Conservation (phyloP, 2,888 invertebrate genomes). For the Muscina levida region DNA sequence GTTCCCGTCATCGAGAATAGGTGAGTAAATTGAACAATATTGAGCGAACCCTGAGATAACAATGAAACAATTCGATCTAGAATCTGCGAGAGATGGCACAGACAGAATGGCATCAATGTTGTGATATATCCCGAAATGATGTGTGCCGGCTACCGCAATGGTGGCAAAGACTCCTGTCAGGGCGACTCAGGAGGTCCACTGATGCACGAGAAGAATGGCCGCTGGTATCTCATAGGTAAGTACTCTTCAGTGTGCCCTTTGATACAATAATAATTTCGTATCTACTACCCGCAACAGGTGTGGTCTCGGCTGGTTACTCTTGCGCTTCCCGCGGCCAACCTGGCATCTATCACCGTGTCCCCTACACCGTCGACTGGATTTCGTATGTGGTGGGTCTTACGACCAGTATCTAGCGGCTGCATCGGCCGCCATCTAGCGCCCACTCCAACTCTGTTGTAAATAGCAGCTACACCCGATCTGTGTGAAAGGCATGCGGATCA, state of each 20-base stretch:
- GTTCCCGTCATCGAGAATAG: conserved; percentile 96
- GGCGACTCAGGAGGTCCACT: conserved; percentile 89
- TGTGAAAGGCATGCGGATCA: conserved; percentile 16
- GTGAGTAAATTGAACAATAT: conserved; percentile 63
- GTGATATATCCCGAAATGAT: conserved; percentile 97
- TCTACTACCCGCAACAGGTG: conserved; percentile 80
- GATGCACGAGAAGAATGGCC: conserved; percentile 91
- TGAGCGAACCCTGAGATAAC: background rate
- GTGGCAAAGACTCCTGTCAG: conserved; percentile 86
- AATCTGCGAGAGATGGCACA: conserved; percentile 84
- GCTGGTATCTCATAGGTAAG: conserved; percentile 90
- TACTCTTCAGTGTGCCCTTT: background rate
- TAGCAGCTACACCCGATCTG: conserved; percentile 40
- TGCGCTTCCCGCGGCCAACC: conserved; percentile 96
- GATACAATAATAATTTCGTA: background rate
- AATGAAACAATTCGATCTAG: conserved; percentile 62
- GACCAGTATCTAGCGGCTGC: conserved; percentile 71
- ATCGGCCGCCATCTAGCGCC: background rate
- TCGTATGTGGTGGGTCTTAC: conserved; percentile 82
- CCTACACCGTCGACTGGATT: conserved; percentile 97
- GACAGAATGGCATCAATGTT: conserved; percentile 82
- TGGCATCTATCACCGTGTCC: conserved; percentile 95
- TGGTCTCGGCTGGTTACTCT: conserved; percentile 96
- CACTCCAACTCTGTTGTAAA: conserved; percentile 58
- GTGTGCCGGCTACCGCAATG: conserved; percentile 94